Percentiles rank a stretch among this genome's conserved stretches.
Conservation (phyloP, 1,140 invertebrate genomes). For the Paralvinella palmiformis region DNA sequence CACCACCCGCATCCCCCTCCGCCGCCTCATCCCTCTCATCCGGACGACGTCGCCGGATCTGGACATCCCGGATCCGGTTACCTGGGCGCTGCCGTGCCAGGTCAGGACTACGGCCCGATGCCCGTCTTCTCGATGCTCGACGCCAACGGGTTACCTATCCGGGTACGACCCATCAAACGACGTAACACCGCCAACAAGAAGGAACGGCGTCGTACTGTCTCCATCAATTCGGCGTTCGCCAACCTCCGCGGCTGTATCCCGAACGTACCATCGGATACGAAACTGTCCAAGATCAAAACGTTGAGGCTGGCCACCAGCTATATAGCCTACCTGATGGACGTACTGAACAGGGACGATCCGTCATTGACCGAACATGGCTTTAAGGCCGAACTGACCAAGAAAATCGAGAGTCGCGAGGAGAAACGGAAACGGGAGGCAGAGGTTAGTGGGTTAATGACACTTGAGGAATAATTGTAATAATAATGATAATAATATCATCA, state of each 20-base stretch:
- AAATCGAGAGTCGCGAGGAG: slow-evolving; percentile 42
- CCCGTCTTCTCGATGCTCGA: background rate
- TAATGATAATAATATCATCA: background rate
- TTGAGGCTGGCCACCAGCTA: slow-evolving; percentile 54
- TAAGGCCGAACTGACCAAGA: slow-evolving; percentile 54
- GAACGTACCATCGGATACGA: slow-evolving; percentile 90
- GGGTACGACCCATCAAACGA: slow-evolving; percentile 5
- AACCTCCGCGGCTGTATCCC: slow-evolving; percentile 88
- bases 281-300: slow-evolving; percentile 63
- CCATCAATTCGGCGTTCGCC: slow-evolving; percentile 91
- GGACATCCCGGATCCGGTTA: background rate
- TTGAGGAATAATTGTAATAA: background rate
- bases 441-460: slow-evolving; percentile 10
- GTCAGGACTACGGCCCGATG: background rate
- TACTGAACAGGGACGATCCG: slow-evolving; percentile 52
- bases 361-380: slow-evolving; percentile 48
- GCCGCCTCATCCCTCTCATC: background rate
- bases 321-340: slow-evolving; percentile 54
- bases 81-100: background rate
- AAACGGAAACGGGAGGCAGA: slow-evolving; percentile 33
- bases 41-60: background rate
- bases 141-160: background rate
- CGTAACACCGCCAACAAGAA: slow-evolving; percentile 67
- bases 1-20: too few species aligned
- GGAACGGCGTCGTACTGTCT: slow-evolving; percentile 79